These are phyloP conservation scores for Dolomedes plantarius DNA, from an alignment of 2,888 invertebrate genomes.

Conservation along the genomic window DNA sequence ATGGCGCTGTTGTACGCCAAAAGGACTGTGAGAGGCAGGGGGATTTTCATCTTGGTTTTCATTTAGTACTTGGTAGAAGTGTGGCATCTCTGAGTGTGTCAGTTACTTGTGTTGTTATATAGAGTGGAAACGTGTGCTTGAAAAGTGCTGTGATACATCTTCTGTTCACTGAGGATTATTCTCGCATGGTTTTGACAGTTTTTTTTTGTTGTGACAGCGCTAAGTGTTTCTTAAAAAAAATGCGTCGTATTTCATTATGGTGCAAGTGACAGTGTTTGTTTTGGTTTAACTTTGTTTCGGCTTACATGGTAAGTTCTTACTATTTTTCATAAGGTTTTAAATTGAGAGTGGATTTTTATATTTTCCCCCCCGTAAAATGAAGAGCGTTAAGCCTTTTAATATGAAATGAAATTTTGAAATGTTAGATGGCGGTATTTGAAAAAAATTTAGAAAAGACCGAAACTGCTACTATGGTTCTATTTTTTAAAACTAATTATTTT, in stretches of 20 bases:
- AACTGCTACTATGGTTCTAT: too few species aligned
- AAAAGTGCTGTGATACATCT: background rate
- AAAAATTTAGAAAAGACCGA: too few species aligned
- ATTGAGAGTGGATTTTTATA: too few species aligned
- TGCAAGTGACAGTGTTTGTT: background rate
- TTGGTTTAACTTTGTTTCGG: background rate
- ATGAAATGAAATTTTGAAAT: too few species aligned
- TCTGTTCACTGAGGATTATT: background rate
- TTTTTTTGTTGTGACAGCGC: background rate
- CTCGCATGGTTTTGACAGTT: background rate
- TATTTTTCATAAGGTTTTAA: too few species aligned
- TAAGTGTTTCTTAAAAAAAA: background rate
- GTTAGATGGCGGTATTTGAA: too few species aligned
- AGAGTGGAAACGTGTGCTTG: background rate
- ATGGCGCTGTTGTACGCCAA: background rate
- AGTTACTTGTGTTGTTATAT: background rate
- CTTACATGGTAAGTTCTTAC: background rate
- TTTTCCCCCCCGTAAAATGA: too few species aligned
- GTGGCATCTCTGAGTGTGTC: background rate
- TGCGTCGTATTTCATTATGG: background rate
- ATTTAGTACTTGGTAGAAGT: background rate
- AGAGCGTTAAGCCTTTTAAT: too few species aligned
- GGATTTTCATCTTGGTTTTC: slow-evolving; percentile 8
- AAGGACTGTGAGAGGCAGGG: slow-evolving; percentile 1
- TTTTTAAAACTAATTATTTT: too few species aligned